Base-by-base conservation (phyloP, 1,140 invertebrate genomes). In the Drosophila lacertosa region DNA sequence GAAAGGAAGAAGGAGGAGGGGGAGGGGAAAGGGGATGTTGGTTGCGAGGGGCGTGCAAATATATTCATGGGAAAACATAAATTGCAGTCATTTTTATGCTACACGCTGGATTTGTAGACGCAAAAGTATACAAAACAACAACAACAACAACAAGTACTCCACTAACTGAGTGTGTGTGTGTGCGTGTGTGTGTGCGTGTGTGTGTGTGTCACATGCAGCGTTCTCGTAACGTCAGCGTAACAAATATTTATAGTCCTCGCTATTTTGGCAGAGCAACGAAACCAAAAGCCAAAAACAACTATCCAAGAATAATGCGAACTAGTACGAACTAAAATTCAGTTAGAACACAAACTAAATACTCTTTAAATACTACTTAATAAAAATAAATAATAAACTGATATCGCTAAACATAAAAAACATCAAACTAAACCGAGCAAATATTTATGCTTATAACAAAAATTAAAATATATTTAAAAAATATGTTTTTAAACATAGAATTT, bases 11-110 rank as follows among this genome's bases (percentile, higher is more conserved):
- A 29, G 26, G 9, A 29, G 53, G 24, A 48, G 15, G 47, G 55
- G 11, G 44, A 29, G 20, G 16, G 15, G 32, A n/a, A n/a, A n/a
- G n/a, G n/a, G n/a, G n/a, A n/a, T n/a, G n/a, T n/a, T n/a, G n/a
- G n/a, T n/a, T n/a, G 57, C 53, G n/a, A 40, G 42, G 32, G 29
- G 47, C 15, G 60, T 54, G 50, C 64, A 77, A 81, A 86, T 86
- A 75, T 84, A 89, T 81, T 89, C 80, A 89, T 72, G 81, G 84
- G 84, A 89, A 89, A 89, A 84, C 84, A 89, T 89, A 89, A 89
- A 89, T 89, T 89, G 84, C 84, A 89, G 70, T 74, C 84, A 89
- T 89, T 89, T 89, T 89, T 88, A 89, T 89, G 88, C 78, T 62
- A 89, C 78, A 72, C 76, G 83, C 83, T 73, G 83, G 83, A 89